These are phyloP conservation scores for Tridacna crocea DNA, from an alignment of 2,888 invertebrate genomes.

Conservation along the genomic window DNA sequence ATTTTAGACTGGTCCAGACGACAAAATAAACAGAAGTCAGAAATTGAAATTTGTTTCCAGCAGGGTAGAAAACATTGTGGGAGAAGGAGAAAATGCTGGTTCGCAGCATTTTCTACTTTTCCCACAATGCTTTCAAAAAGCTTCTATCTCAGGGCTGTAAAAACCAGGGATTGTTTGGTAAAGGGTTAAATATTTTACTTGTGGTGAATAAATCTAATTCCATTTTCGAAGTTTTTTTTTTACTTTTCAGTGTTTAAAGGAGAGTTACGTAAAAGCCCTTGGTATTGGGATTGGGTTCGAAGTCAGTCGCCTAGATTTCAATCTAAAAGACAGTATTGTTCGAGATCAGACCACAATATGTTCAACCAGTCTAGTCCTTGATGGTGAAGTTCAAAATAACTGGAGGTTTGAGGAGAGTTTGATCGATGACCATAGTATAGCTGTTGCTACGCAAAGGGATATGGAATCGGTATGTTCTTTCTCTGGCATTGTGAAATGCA, in stretches of 20 bases:
- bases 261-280: slow-evolving; percentile 96
- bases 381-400: slow-evolving; percentile 82
- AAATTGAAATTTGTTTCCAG: too few species aligned
- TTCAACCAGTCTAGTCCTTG: slow-evolving; percentile 4
- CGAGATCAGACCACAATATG: slow-evolving; percentile 16
- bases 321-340: slow-evolving; percentile 82
- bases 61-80: slow-evolving; percentile 6
- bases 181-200: too few species aligned
- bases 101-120: neutral
- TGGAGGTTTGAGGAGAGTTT: slow-evolving; percentile 95
- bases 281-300: slow-evolving; percentile 93
- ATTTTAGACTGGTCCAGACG: too few species aligned
- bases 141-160: too few species aligned
- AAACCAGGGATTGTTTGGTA: too few species aligned
- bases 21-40: too few species aligned
- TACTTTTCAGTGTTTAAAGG: slow-evolving; percentile 91
- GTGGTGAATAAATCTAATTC: too few species aligned
- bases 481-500: too few species aligned
- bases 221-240: neutral
- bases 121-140: too few species aligned
- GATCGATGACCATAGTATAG: slow-evolving; percentile 91
- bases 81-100: slow-evolving; percentile 1
- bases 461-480: neutral
- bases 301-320: slow-evolving; percentile 91
- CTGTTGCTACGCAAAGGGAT: slow-evolving; percentile 85